Evolutionary conservation across 2,113 vertebrate genomes (phyloP).

Genomic region (Ardeotis arabs): DNA sequence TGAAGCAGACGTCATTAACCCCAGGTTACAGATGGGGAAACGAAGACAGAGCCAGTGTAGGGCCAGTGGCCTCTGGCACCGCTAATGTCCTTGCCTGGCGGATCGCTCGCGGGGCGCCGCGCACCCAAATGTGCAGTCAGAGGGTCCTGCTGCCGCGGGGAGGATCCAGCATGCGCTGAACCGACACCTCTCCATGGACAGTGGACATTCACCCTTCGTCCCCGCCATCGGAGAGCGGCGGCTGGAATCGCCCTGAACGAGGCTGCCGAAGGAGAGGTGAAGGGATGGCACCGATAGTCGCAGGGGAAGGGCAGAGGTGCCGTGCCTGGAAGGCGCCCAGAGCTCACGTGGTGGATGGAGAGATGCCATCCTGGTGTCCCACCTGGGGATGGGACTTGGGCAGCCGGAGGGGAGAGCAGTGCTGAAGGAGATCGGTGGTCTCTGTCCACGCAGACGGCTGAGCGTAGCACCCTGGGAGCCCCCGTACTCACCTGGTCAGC

Average conservation of each 20-base stretch:
- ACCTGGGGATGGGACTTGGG: neutral
- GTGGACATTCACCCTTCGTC: accelerated
- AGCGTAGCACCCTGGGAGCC: neutral
- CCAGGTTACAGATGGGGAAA: slow-evolving; percentile 18
- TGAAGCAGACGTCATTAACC: slow-evolving; percentile 58
- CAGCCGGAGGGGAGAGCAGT: neutral
- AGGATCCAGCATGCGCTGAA: accelerated
- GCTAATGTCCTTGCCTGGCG: neutral
- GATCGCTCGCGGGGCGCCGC: neutral
- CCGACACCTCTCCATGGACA: accelerated
- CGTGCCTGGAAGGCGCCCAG: accelerated
- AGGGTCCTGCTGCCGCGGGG: neutral
- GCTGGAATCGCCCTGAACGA: neutral
- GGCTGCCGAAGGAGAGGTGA: neutral
- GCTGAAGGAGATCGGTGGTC: neutral
- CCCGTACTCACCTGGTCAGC: neutral
- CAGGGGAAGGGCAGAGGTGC: neutral
- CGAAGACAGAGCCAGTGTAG: neutral
- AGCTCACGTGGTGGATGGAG: neutral
- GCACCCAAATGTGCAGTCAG: neutral
- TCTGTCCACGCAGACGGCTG: neutral
- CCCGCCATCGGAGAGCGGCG: accelerated
- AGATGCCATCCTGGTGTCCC: neutral
- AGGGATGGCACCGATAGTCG: neutral
- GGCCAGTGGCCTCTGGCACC: neutral